Base-by-base conservation (phyloP, 37 sponge, comb jelly and placozoan genomes). In the Halichondria panicea region DNA sequence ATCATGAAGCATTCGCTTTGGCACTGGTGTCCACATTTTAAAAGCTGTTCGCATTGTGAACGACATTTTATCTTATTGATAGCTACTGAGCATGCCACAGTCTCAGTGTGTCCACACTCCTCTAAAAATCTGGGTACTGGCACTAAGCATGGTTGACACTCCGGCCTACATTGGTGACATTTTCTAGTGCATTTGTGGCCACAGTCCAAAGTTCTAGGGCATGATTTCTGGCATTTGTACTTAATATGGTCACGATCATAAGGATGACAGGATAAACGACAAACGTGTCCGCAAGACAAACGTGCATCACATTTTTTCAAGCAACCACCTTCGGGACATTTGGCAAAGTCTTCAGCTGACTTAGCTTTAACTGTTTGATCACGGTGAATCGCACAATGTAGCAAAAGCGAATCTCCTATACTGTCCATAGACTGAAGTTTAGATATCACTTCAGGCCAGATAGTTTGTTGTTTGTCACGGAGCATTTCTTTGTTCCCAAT, bases 291-390 rank as follows among this genome's bases (percentile, higher is more conserved):
- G 72, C 95, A 94, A 5, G 32, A 4, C 0, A 94, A 75, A 24
- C 95, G 52, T 0, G 15, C 30, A 9, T 39, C 75, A 55, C 95
- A 94, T 0, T 60, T 72, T 31, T 80, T 59, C 27, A 21, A 31
- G 54, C 95, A 94, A 6, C 95, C 95, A 39, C 95, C 95, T 32
- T 94, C 92, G 21, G 87, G 88, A 48, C 86, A 79, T 46, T 88
- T 89, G n/a, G 41, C 31, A 64, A 97, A 88, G 42, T 91, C 94
- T n/a, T 60, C 43, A 28, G 84, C 59, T 15, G 19, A 52, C 4
- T 0, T 18, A 55, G 78, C 86, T 4, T 40, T 28, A 2, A 61
- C 33, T 28, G 36, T 31, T 0, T 72, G 74, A 19, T 85, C 22
- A 13, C 92, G 92, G 77, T 97, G 94, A 59, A 59, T 69, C 46